These are phyloP conservation scores for Maniola jurtina DNA, from an alignment of 1,140 invertebrate genomes.

Conservation along the genomic window DNA sequence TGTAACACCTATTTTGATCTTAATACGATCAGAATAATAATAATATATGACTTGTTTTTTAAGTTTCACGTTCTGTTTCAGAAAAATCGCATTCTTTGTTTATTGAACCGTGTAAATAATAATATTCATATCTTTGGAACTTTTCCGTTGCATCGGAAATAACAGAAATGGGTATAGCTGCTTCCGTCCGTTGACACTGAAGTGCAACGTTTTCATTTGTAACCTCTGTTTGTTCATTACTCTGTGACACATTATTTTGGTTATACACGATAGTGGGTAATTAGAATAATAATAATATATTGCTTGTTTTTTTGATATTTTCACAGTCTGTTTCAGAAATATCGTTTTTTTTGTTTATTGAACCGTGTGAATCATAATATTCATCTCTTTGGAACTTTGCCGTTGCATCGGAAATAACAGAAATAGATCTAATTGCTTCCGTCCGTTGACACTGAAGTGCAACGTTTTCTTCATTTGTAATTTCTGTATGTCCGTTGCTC, in stretches of 20 bases:
- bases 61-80: no score
- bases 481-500: not conserved
- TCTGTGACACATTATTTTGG: not conserved
- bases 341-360: no score
- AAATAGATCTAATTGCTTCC: conserved; percentile 8
- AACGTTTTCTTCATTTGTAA: conserved; percentile 4
- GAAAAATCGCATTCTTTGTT: no score
- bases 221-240: not conserved
- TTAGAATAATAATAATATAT: no score
- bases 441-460: conserved; percentile 4
- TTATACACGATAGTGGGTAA: no score
- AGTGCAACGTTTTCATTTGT: conserved; percentile 9
- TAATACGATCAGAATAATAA: no score
- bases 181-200: conserved; percentile 7
- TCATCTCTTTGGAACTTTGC: conserved; percentile 28
- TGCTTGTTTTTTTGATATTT: no score
- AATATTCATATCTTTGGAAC: conserved; percentile 15
- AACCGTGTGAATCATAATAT: no score
- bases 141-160: conserved; percentile 28
- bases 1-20: not conserved
- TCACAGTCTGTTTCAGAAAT: no score
- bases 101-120: no score
- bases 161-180: conserved; percentile 6
- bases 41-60: no score
- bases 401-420: conserved; percentile 21